Evolutionary conservation across 2,113 vertebrate genomes (phyloP), one percentile per base, ranked within the genome.

Genomic region (Trochalopteron elliotii): DNA sequence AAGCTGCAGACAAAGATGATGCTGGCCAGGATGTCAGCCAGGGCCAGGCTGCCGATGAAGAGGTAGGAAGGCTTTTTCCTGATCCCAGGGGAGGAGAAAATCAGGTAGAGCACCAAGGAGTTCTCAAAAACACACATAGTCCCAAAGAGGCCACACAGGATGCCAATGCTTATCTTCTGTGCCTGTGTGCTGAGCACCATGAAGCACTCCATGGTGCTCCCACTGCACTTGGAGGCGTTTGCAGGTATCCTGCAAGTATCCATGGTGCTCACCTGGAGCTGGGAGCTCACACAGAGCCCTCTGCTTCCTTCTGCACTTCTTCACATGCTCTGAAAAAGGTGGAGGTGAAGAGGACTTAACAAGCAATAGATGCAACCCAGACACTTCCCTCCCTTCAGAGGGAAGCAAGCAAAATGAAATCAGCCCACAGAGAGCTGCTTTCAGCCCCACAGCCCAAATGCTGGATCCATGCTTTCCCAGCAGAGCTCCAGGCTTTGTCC

Each of bases 21-120:
- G 78, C 99, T 99, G 94, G 99, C 99, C 25, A 99, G 98, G 42
- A 98, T 82, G 86, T 99, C 99, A 4, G 99, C 99, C 84, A 98
- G 90, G 27, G 99, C 99, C 45, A 99, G 85, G 97, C 98, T 99
- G 96, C 98, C 97, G 3, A 99, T 99, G 93, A 99, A 99, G 57
- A 99, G 96, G 92, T 99, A 99, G 5, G 99, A 99, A 44, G 99
- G 99, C 25, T 98, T 98, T 39, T 68, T 97, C 31, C 98, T 98
- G 40, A 98, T 98, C 10, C 88, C 18, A 0, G 93, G 97, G 9
- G 98, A 98, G 59, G 97, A 96, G 31, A 97, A 96, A 35, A 99
- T 99, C 87, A 99, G 94, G 23, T 83, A 98, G 71, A 99, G 94
- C 57, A 99, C 98, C 11, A 98, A 71, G 25, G 89, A 42, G 61